A percentile compares a stretch with the other conserved stretches of the same genome.
Evolutionary conservation across 2,797 vertebrate species (phyloP).

Genomic region (Pachyuromys duprasi): DNA sequence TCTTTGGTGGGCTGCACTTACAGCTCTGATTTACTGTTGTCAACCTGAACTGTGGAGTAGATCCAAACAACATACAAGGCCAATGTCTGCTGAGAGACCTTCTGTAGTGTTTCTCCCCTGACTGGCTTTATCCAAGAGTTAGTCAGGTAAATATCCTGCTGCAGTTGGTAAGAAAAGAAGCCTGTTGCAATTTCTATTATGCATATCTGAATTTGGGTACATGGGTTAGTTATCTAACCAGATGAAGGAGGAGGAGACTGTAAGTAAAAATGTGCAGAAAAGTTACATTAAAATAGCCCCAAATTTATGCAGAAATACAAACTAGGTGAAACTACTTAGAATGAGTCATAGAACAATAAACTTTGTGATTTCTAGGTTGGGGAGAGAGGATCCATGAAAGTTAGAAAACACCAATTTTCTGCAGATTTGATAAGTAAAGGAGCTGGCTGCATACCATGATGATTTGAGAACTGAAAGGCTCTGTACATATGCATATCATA

Average conservation of each 20-base stretch:
- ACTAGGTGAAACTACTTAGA: conserved; percentile 64
- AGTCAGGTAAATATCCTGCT: conserved; percentile 26
- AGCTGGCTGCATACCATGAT: not conserved
- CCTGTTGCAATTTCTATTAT: conserved; percentile 62
- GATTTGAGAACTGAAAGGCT: conserved; percentile 17
- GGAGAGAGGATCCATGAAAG: conserved; percentile 11
- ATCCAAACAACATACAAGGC: not conserved
- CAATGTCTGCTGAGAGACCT: not conserved
- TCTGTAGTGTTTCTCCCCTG: not conserved
- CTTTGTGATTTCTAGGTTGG: conserved; percentile 71
- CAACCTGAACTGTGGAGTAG: not conserved
- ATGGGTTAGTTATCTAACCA: conserved; percentile 70
- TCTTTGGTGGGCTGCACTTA: not conserved
- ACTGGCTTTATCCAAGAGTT: not conserved
- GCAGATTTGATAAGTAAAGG: not conserved
- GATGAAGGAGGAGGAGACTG: conserved; percentile 29
- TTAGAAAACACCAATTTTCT: conserved; percentile 9
- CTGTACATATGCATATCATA: not conserved
- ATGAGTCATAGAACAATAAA: conserved; percentile 65
- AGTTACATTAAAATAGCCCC: conserved; percentile 72
- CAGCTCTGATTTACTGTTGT: not conserved
- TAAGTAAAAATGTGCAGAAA: conserved; percentile 63
- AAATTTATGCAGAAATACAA: conserved; percentile 74
- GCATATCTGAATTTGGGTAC: conserved; percentile 30
- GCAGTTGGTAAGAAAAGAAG: conserved; percentile 49